Base-by-base conservation (phyloP, 2,797 vertebrate species). In the Scyliorhinus canicula region DNA sequence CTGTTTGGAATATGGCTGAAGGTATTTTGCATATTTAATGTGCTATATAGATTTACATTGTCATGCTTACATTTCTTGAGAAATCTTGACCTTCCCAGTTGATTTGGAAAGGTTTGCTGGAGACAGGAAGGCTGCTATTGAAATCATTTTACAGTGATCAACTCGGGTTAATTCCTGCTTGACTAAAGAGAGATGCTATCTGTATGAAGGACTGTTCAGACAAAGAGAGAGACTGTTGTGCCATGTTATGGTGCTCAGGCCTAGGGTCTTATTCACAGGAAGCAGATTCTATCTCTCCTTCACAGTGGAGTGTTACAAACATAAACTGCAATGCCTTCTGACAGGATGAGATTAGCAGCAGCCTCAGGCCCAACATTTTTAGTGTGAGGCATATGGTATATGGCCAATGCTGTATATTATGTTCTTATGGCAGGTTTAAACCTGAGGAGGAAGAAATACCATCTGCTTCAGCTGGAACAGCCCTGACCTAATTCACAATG, bases 271-370 rank as follows among this genome's bases (percentile, higher is more conserved):
- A 93, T 47, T 69, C 93, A 50, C 93, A 71, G 93, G 93, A 93
- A 93, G 47, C 65, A 93, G 93, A 93, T 93, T 93, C 65, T 93
- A 71, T 93, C 93, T 93, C 60, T 93, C 93, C 47, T 93, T 93
- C 93, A 71, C 93, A 93, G 93, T 93, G 65, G 93, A 93, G 65
- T 50, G 93, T 71, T 71, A 52, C 35, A 93, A 93, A 93, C 93
- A 69, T 69, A 93, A 93, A 93, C 93, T 93, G 44, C 93, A 93
- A 93, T 71, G 44, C 21, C 44, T 71, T 71, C 93, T 47, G 93
- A 93, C 93, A 71, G 93, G 63, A 93, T 71, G 47, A 67, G 93
- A 93, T 93, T 93, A 93, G 44, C 63, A 69, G 93, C 71, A 67
- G 63, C 93, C 93, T 71, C 40, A 69, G 93, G 93, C 65, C 63